phyloP scores from a whole-genome alignment of 2,113 vertebrate species.

The Symphodus melops region DNA sequence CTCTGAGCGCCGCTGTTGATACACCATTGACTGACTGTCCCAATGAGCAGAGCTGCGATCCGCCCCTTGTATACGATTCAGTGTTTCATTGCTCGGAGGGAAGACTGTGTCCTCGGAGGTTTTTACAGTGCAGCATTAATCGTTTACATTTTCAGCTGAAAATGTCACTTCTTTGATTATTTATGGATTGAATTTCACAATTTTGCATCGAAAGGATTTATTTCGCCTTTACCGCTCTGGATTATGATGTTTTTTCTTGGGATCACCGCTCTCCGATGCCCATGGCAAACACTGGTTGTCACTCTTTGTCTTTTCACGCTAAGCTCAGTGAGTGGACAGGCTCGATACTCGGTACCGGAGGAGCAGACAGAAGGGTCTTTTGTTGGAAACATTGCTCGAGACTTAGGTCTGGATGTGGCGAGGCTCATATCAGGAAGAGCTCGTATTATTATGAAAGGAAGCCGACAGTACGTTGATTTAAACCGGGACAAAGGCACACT shows the following conservation, averaged over 20 bases:
- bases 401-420: constrained; percentile 81
- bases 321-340: constrained; percentile 61
- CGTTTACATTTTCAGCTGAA: background rate
- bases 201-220: background rate
- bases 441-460: constrained; percentile 79
- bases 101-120: background rate
- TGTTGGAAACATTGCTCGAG: constrained; percentile 83
- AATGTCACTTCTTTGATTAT: background rate
- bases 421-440: constrained; percentile 81
- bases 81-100: constrained; percentile 1
- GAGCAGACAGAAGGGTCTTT: constrained; percentile 83
- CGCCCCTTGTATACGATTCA: constrained; percentile 29
- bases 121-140: background rate
- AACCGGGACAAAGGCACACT: constrained; percentile 78
- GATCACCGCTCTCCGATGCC: constrained; percentile 23
- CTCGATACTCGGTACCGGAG: constrained; percentile 80
- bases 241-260: constrained; percentile 36
- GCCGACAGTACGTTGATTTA: constrained; percentile 79
- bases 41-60: constrained; percentile 8
- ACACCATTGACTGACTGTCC: constrained; percentile 36
- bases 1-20: constrained; percentile 81
- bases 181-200: rapidly evolving
- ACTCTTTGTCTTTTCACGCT: constrained; percentile 66
- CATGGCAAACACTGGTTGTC: constrained; percentile 49
- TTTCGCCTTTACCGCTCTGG: background rate